Conservation (phyloP, 2,888 invertebrate species). For the Asteroscopus sphinx region DNA sequence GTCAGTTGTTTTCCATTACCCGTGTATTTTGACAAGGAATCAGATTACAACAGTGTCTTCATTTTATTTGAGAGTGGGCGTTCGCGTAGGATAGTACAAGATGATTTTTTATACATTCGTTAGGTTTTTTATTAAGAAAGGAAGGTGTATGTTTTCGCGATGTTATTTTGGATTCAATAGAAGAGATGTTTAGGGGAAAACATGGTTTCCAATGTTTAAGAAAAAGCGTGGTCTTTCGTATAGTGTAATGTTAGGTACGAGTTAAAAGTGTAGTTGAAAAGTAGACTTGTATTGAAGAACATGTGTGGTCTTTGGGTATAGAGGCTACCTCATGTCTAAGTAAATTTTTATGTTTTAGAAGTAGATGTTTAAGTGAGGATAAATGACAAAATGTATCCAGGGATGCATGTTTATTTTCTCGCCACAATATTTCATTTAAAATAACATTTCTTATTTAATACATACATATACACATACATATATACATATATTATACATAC, state of each 20-base stretch:
- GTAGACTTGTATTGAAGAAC: too few species aligned
- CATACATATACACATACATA: too few species aligned
- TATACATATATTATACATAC: too few species aligned
- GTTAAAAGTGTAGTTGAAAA: too few species aligned
- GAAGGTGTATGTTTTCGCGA: conserved; percentile 22
- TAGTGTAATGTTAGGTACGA: background rate
- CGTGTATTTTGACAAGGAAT: conserved; percentile 28
- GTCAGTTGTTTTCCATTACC: conserved; percentile 22
- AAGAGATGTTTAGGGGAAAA: background rate
- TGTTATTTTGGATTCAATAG: conserved; percentile 2
- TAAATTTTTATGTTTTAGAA: too few species aligned
- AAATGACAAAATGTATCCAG: too few species aligned
- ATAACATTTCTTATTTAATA: too few species aligned
- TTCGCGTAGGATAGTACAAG: conserved; percentile 6
- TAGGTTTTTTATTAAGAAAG: conserved; percentile 32
- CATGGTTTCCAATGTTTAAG: background rate
- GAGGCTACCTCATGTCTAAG: too few species aligned
- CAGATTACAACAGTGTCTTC: conserved; percentile 26
- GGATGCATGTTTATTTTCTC: too few species aligned
- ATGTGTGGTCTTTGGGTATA: too few species aligned
- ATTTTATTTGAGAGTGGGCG: conserved; percentile 18
- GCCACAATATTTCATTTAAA: too few species aligned
- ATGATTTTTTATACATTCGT: conserved; percentile 32
- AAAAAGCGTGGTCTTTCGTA: background rate
- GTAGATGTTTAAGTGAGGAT: too few species aligned